A percentile compares a stretch with the other conserved stretches of the same genome.
These are phyloP conservation scores for Caenorhabditis macrosperma DNA, from an alignment of 2,888 invertebrate species.

Conservation along the genomic window DNA sequence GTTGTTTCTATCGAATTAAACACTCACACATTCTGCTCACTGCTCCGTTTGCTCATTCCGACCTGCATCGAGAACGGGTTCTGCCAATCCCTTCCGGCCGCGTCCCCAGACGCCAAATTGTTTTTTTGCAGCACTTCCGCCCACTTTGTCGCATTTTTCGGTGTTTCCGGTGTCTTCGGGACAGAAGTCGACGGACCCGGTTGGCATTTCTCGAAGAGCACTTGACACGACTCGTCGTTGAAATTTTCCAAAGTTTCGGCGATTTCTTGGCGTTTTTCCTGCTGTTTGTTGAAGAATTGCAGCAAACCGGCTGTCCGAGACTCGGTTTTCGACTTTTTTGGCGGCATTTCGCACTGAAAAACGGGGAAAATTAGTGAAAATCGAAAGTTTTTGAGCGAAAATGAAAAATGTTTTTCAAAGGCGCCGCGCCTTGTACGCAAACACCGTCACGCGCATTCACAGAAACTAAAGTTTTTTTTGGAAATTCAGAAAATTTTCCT, in stretches of 20 bases:
- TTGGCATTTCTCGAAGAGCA: constrained; percentile 29
- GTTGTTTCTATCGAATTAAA: neutral
- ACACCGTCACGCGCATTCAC: neutral
- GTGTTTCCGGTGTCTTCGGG: constrained; percentile 7
- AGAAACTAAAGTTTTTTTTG: neutral
- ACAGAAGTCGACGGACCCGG: neutral
- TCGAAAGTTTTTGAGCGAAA: neutral
- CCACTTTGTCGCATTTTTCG: constrained; percentile 42
- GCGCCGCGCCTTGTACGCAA: constrained; percentile 13
- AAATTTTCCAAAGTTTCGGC: neutral
- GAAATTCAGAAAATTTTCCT: too few relatives aligned
- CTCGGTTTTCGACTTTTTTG: constrained; percentile 13
- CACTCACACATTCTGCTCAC: constrained; percentile 1
- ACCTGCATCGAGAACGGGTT: constrained; percentile 31
- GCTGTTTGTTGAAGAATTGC: constrained; percentile 44
- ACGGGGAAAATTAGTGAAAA: neutral
- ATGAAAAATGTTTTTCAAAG: neutral
- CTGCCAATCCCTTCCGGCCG: constrained; percentile 40
- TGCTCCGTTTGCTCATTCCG: constrained; percentile 1
- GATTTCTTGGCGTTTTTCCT: constrained; percentile 18
- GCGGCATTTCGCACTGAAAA: constrained; percentile 23
- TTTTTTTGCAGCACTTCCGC: constrained; percentile 12
- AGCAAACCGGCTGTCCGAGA: constrained; percentile 4
- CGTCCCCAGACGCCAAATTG: constrained; percentile 5
- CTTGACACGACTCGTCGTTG: constrained; percentile 39